A percentile compares a stretch with the other conserved stretches of the same genome.
Evolutionary conservation across 2,113 vertebrate genomes (phyloP).

Genomic region (Myotis brandtii): DNA sequence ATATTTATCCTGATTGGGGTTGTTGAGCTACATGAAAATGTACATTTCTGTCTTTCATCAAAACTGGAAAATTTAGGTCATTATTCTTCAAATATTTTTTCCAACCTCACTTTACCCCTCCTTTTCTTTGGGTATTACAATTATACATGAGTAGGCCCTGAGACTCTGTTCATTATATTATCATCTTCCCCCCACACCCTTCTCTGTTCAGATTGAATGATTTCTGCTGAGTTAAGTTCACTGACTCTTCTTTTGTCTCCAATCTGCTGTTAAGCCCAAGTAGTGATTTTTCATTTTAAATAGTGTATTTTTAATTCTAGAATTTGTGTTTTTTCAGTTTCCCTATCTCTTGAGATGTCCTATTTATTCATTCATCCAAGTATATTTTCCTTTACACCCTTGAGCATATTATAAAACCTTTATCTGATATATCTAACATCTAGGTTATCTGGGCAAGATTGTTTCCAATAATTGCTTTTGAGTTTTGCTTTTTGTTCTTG

Average conservation of each 20-base stretch:
- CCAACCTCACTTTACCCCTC: constrained; percentile 24
- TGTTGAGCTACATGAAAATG: constrained; percentile 17
- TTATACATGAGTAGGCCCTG: neutral
- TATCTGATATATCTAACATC: constrained; percentile 1
- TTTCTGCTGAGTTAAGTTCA: constrained; percentile 45
- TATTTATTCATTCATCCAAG: constrained; percentile 28
- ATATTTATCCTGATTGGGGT: neutral
- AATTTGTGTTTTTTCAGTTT: constrained; percentile 22
- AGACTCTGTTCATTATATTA: neutral
- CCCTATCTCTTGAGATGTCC: constrained; percentile 31
- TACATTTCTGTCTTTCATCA: constrained; percentile 38
- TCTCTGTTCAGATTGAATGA: neutral
- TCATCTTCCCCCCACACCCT: neutral
- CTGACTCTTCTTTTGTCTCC: neutral
- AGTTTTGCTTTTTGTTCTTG: constrained; percentile 30
- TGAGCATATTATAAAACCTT: neutral
- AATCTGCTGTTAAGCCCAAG: neutral
- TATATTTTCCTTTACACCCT: constrained; percentile 28
- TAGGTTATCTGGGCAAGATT: neutral
- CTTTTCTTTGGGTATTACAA: constrained; percentile 35
- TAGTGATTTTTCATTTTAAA: constrained; percentile 40
- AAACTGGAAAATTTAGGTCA: constrained; percentile 50
- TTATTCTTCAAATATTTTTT: constrained; percentile 52
- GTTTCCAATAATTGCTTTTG: neutral
- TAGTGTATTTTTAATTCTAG: constrained; percentile 44